These are phyloP conservation scores for Peromyscus polionotus DNA, from an alignment of 2,113 vertebrate species.

Conservation along the genomic window DNA sequence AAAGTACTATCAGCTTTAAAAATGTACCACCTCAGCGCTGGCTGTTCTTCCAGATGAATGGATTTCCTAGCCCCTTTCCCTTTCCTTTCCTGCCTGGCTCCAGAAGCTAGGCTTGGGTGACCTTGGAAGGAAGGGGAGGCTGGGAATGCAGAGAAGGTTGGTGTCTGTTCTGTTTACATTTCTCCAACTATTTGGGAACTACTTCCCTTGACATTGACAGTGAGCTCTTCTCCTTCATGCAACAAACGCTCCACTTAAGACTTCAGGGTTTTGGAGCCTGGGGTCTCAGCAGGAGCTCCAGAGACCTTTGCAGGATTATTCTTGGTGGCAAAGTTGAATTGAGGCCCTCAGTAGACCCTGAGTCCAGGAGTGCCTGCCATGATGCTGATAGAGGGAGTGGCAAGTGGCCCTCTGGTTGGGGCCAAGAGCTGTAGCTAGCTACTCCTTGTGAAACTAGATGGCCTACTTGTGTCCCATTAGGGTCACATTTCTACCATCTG, in stretches of 20 bases:
- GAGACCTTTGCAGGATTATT: not conserved
- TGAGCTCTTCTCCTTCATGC: not conserved
- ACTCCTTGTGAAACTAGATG: not conserved
- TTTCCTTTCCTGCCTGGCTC: constrained; percentile 1
- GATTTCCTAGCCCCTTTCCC: not conserved
- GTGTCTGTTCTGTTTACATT: not conserved
- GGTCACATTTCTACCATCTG: not conserved
- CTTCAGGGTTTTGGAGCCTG: not conserved
- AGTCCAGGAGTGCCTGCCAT: not conserved
- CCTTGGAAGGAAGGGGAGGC: not conserved
- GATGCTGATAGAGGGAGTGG: not conserved
- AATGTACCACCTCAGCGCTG: not conserved
- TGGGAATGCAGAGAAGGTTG: not conserved
- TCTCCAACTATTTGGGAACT: not conserved
- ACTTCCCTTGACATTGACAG: not conserved
- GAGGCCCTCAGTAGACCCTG: not conserved
- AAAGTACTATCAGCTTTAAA: not conserved
- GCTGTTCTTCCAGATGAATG: not conserved
- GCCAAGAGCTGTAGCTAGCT: not conserved
- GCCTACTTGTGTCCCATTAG: not conserved
- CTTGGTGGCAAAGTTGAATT: not conserved
- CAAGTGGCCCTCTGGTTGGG: not conserved
- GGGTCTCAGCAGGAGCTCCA: not conserved
- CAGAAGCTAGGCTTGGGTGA: not conserved
- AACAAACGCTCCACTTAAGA: not conserved